Base-by-base conservation (phyloP, 2,113 vertebrate genomes). In the Amphilophus citrinellus region DNA sequence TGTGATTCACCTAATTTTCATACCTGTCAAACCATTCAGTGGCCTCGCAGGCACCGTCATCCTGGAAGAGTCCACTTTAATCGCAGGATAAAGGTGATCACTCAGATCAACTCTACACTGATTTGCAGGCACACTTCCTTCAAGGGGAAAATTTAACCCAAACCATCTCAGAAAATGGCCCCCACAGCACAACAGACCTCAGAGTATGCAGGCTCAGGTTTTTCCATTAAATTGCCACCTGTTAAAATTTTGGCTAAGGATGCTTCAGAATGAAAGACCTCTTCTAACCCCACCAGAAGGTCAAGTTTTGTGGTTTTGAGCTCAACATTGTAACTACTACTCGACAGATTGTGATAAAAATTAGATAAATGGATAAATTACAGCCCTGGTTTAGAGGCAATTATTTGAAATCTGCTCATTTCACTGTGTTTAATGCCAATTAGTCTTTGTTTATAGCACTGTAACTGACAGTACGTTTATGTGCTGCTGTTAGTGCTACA, bases 391-490 rank as follows among this genome's bases (percentile, higher is more conserved):
- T 68, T 68, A 62, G 10, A n/a, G n/a, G n/a, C 7, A n/a, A 17
- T 13, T 39, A 10, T n/a, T 44, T 18, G 15, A 50, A 50, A 44
- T 10, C 10, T 24, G 32, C 2, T 32, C 2, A 24, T 18, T 61
- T 18, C 13, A 61, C 27, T 61, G 13, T 15, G 24, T 42, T 60
- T 10, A 24, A 77, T 18, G 22, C 18, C 30, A 0, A 68, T 27
- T 68, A 68, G 63, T 39, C 39, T 66, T 7, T 0, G 0, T 44
- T 66, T 66, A 44, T 6, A 66, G 42, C 4, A 66, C 2, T 24
- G 63, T 66, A 66, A 66, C 63, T 44, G 14, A 66, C 14, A 0
- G 39, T 10, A 68, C 17, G 63, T 68, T 27, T 47, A 47, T 18
- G 0, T 68, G 65, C 14, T 27, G 35, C 8, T 37, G 65, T 47